phyloP scores from a whole-genome alignment of 2,113 vertebrate species.

The Cyphomyrus discorhynchus region DNA sequence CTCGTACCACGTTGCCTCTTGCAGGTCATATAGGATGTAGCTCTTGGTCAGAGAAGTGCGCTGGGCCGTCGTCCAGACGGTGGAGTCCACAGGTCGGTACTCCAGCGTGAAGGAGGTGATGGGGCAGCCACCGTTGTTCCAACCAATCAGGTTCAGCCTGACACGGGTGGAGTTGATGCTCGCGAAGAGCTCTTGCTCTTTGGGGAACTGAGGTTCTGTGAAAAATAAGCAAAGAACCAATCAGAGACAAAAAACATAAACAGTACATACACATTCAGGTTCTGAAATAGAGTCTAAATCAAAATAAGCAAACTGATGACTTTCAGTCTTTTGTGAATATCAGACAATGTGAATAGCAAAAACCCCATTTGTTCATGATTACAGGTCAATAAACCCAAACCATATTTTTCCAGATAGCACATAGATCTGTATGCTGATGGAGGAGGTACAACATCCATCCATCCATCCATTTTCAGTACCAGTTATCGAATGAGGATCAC shows the following conservation, averaged over 20 bases:
- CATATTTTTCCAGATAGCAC: not conserved
- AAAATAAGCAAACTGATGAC: not conserved
- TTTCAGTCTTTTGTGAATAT: not conserved
- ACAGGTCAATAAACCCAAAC: not conserved
- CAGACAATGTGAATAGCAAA: not conserved
- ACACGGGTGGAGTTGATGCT: constrained; percentile 89
- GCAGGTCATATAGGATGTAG: constrained; percentile 87
- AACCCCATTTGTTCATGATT: not conserved
- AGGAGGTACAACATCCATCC: not conserved
- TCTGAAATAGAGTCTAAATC: not conserved
- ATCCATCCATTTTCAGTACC: not conserved
- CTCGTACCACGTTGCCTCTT: constrained; percentile 94
- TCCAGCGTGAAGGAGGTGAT: constrained; percentile 94
- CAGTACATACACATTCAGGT: not conserved
- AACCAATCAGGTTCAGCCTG: constrained; percentile 86
- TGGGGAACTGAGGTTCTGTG: constrained; percentile 93
- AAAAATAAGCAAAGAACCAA: not conserved
- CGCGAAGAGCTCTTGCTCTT: constrained; percentile 94
- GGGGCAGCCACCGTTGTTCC: constrained; percentile 96
- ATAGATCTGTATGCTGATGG: not conserved
- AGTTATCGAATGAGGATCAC: not conserved
- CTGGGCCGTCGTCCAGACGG: constrained; percentile 87
- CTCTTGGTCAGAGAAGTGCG: constrained; percentile 89
- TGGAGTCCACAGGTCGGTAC: constrained; percentile 82
- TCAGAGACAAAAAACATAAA: not conserved